Evolutionary conservation across 1,140 invertebrate species (phyloP), one percentile per base, ranked within the genome.

Genomic region (Cotesia vestalis): DNA sequence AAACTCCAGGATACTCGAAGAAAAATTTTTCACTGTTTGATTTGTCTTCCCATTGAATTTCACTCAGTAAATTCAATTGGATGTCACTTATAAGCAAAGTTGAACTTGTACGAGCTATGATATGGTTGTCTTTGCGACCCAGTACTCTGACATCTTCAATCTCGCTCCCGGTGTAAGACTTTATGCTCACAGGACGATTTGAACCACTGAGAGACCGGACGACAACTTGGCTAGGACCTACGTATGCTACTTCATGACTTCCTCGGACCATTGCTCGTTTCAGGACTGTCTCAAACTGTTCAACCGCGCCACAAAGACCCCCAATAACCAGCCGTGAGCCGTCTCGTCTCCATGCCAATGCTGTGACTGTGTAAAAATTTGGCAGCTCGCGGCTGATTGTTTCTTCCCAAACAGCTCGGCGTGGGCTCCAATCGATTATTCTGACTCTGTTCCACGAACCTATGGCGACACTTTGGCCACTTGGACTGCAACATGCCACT

Each of bases 1-100:
- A 96, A 4, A 98, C 96, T 73, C 92, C 95, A 61, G 95, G 94
- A 84, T 98, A 97, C 73, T 99, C 97, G 81, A 99, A 98, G 85
- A 97, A 98, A 81, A 98, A 98, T 76, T 96, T 95, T 80, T 99
- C 97, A 72, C 95, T 93, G n/a, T 91, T 88, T 0, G 55, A 74
- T 20, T 82, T 82, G 40, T 81, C 83, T 69, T 86, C 92, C 94
- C 91, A 93, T 0, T 88, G 87, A 14, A 93, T 90, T 86, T 98
- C 96, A 81, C 95, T 98, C 12, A 94, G 89, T 14, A 96, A 88
- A 76, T 95, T 95, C 0, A 91, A 88, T 4, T 92, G 89, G 20
- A 99, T 90, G 81, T 99, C 97, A 73, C 94, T 96, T 0, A 98
- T 86, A n/a, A 99, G 90, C 0, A 99, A 83, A 0, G 96, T 98